Conservation (phyloP, 2,888 invertebrate genomes). For the Acrobasis suavella region DNA sequence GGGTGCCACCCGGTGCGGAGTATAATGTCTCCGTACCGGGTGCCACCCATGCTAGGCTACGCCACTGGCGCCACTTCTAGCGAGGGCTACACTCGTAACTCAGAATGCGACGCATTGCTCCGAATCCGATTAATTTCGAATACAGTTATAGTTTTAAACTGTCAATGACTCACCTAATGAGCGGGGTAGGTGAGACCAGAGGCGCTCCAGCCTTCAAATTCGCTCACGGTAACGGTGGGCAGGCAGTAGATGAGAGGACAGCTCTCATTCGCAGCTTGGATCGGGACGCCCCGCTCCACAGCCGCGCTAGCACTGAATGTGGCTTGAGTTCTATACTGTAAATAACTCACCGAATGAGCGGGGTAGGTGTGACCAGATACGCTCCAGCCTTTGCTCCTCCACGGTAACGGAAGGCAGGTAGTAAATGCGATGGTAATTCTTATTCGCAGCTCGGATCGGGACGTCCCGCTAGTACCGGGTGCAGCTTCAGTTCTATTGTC, state of each 20-base stretch:
- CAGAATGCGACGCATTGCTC: conserved; percentile 86
- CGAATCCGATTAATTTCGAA: no score
- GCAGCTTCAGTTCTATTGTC: background rate
- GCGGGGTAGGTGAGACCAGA: conserved; percentile 84
- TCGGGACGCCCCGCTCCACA: conserved; percentile 86
- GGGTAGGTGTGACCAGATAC: conserved; percentile 86
- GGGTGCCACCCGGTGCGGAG: no score
- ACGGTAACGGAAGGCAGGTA: conserved; percentile 92
- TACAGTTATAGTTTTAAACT: conserved; percentile 50
- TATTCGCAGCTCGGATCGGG: conserved; percentile 87
- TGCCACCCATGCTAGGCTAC: no score
- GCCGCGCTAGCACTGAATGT: conserved; percentile 84
- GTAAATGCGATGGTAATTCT: conserved; percentile 88
- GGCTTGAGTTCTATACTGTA: background rate
- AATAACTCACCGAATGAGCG: conserved; percentile 53
- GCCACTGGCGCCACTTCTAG: no score
- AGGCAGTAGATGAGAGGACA: conserved; percentile 87
- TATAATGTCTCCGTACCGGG: no score
- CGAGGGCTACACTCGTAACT: conserved; percentile 86
- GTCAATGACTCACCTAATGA: conserved; percentile 49
- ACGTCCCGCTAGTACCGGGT: conserved; percentile 89
- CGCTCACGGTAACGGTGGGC: conserved; percentile 94
- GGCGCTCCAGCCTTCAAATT: conserved; percentile 86
- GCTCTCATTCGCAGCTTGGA: conserved; percentile 88
- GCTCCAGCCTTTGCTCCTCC: conserved; percentile 87